A percentile compares a stretch with the other conserved stretches of the same genome.
Conservation (phyloP, 2,113 vertebrate species). For the Plestiodon gilberti region DNA sequence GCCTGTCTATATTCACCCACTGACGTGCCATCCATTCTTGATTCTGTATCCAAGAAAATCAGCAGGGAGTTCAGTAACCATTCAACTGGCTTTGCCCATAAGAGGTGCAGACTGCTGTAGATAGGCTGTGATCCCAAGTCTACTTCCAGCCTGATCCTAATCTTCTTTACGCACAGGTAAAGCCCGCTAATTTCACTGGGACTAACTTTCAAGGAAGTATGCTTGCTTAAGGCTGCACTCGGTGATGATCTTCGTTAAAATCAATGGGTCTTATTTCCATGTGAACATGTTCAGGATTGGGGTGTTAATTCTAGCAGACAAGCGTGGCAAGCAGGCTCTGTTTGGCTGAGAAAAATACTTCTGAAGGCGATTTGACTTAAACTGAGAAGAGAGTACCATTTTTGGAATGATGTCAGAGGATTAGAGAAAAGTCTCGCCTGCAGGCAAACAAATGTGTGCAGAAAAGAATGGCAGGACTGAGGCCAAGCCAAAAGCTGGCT, state of each 20-base stretch:
- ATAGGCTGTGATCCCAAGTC: not conserved
- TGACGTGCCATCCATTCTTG: not conserved
- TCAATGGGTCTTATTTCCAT: not conserved
- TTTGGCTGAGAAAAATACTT: not conserved
- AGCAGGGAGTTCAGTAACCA: accelerated
- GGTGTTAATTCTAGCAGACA: not conserved
- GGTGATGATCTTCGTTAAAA: not conserved
- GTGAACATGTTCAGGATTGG: not conserved
- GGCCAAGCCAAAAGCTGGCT: not conserved
- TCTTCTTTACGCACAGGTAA: not conserved
- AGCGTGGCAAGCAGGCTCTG: not conserved
- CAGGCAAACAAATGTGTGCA: conserved; percentile 26
- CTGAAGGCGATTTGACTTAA: conserved; percentile 5
- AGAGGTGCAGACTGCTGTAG: not conserved
- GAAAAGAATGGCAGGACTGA: not conserved
- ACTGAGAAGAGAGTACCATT: conserved; percentile 9
- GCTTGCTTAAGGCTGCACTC: not conserved
- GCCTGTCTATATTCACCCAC: not conserved
- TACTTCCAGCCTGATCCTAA: not conserved
- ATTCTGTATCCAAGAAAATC: not conserved
- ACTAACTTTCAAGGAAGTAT: not conserved
- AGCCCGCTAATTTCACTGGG: not conserved
- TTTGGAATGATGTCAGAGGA: not conserved
- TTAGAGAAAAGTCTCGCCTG: not conserved
- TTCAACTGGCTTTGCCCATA: not conserved